Evolutionary conservation across 1,140 invertebrate genomes (phyloP), one percentile per base, ranked within the genome.

Genomic region (Drosophila orena): DNA sequence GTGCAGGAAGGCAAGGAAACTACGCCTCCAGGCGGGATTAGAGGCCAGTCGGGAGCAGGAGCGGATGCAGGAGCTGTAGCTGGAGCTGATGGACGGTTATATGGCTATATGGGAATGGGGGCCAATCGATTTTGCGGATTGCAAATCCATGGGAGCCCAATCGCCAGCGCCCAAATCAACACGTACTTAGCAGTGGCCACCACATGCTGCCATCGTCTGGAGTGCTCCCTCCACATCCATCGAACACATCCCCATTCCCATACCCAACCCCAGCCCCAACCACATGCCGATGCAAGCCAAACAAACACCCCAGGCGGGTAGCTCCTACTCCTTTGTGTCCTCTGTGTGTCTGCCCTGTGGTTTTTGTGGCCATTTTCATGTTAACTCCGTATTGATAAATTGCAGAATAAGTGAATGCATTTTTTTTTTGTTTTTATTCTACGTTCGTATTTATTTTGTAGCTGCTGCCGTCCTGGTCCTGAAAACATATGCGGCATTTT

Each of bases 351-450:
- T 77, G 37, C 46, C 56, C 60, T 77, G 73, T 77, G 74, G 73
- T 77, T 77, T 77, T 77, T 77, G 74, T 77, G 74, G 73, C 72
- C 73, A 77, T 77, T 77, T 77, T 70, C 73, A 77, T 77, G 73
- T 77, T 77, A 69, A 77, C 62, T 69, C 59, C 34, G 55, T 50
- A 88, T 81, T 88, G 83, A 89, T 84, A 88, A 89, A 89, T 88
- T 77, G 79, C 79, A 73, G 60, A 89, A 84, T 89, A 89, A 88
- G 77, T 88, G 79, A 88, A 88, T 79, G 46, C 79, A 52, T 78
- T 78, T 78, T 77, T 62, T 43, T 35, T 56, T 40, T n/a, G n/a
- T 20, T 20, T 34, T 34, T 4, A 4, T 49, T 42, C n/a, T 52
- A 3, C n/a, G n/a, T 47, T 24, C 30, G 30, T 30, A 30, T 30